Evolutionary conservation across 2,113 vertebrate species (phyloP).

Genomic region (Leucopsar rothschildi): DNA sequence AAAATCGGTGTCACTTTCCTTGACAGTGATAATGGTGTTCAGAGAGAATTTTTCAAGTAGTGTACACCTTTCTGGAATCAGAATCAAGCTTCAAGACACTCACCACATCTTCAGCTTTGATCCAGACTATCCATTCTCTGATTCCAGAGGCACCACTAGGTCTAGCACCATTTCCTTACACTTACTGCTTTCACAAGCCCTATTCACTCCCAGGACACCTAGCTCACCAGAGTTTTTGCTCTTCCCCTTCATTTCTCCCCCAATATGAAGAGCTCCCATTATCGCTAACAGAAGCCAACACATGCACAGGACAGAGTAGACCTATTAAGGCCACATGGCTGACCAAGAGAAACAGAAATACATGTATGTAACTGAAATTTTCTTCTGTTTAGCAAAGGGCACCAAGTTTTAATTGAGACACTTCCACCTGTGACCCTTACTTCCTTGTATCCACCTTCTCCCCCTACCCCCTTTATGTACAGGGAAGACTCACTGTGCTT

Average conservation of each 20-base stretch:
- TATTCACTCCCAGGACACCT: neutral
- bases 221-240: neutral
- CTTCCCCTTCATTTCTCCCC: neutral
- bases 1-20: neutral
- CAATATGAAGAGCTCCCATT: neutral
- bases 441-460: slow-evolving; percentile 38
- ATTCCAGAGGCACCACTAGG: neutral
- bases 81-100: neutral
- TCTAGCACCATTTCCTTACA: neutral
- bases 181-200: slow-evolving; percentile 56
- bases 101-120: neutral
- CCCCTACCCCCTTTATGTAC: neutral
- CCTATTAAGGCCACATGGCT: slow-evolving; percentile 69
- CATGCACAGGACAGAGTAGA: slow-evolving; percentile 17
- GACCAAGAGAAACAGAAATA: slow-evolving; percentile 49
- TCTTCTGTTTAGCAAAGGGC: slow-evolving; percentile 40
- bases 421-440: slow-evolving; percentile 12
- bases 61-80: neutral
- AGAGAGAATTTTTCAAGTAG: neutral
- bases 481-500: slow-evolving; percentile 37
- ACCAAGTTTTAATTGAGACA: slow-evolving; percentile 6
- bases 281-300: slow-evolving; percentile 5
- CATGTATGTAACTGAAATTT: slow-evolving; percentile 6
- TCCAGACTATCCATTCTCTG: neutral
- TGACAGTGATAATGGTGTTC: neutral